Base-by-base conservation (phyloP, 2,888 invertebrate genomes). In the Eucera pruinosa region DNA sequence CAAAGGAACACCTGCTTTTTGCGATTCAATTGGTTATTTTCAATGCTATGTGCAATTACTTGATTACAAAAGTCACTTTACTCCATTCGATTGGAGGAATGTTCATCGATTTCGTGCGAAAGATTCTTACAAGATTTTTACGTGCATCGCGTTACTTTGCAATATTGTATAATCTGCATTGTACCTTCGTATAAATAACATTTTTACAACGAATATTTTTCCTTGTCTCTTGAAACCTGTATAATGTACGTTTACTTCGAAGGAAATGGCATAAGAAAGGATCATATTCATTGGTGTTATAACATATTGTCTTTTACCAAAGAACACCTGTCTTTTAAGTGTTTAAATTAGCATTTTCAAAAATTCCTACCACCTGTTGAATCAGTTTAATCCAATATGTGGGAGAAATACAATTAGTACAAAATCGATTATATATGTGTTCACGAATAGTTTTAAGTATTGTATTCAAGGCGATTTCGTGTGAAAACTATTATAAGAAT, bases 321-420 rank as follows among this genome's bases (percentile, higher is more conserved):
- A 4, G 0, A 20, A 58, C 52, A 54, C 39, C 68, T 45, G 60
- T 30, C n/a, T 13, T 30, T 15, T 27, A 25, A 11, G 5, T n/a
- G 18, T 20, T 23, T 43, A 20, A 68, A 45, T 18, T 6, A 43
- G 27, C 23, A 23, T 70, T 55, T 41, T 27, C 13, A 18, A 4
- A 60, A 60, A 39, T 11, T 27, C 20, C 11, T 0, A 2, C n/a
- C 67, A 70, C 66, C 57, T 71, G 70, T 67, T 68, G 52, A 54
- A 50, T 50, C 47, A 9, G 11, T 11, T 20, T 41, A 2, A 15
- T 18, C 15, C 27, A 15, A 60, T 45, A 18, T 30, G 15, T 45
- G 27, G 9, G 25, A 43, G 27, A 13, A 60, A 20, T 20, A 20
- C 18, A 30, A n/a, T 47, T n/a, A n/a, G n/a, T n/a, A n/a, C n/a